phyloP scores from a whole-genome alignment of 2,113 vertebrate genomes.

The Amphiprion ocellaris region DNA sequence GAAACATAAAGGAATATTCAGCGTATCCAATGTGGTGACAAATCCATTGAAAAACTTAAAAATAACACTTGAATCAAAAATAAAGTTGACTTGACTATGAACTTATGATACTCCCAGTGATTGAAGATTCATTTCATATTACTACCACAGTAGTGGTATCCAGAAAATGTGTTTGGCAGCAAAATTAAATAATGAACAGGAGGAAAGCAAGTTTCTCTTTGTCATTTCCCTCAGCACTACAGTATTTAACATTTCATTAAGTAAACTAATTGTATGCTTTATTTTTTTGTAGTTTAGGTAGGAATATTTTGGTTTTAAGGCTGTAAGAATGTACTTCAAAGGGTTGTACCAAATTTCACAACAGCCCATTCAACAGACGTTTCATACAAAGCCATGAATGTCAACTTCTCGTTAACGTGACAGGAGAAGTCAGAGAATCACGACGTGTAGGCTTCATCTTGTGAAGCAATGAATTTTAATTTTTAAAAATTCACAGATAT shows the following conservation, averaged over 20 bases:
- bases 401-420: not conserved
- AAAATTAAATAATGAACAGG: not conserved
- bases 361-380: not conserved
- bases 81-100: conserved; percentile 5
- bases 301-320: too few species aligned
- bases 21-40: too few species aligned
- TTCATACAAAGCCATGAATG: not conserved
- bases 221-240: too few species aligned
- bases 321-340: too few species aligned
- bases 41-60: too few species aligned
- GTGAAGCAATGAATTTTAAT: too few species aligned
- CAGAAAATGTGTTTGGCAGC: not conserved
- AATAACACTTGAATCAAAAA: conserved; percentile 13
- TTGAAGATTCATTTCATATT: conserved; percentile 18
- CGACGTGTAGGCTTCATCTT: not conserved
- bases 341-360: not conserved
- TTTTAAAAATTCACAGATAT: too few species aligned
- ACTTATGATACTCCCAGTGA: not conserved
- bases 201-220: not conserved
- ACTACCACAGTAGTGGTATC: not conserved
- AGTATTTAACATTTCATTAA: too few species aligned
- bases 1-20: conserved; percentile 22
- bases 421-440: not conserved
- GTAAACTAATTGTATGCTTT: too few species aligned
- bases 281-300: too few species aligned